These are phyloP conservation scores for Ormyrus rosae DNA, from an alignment of 2,888 invertebrate species.

Conservation along the genomic window DNA sequence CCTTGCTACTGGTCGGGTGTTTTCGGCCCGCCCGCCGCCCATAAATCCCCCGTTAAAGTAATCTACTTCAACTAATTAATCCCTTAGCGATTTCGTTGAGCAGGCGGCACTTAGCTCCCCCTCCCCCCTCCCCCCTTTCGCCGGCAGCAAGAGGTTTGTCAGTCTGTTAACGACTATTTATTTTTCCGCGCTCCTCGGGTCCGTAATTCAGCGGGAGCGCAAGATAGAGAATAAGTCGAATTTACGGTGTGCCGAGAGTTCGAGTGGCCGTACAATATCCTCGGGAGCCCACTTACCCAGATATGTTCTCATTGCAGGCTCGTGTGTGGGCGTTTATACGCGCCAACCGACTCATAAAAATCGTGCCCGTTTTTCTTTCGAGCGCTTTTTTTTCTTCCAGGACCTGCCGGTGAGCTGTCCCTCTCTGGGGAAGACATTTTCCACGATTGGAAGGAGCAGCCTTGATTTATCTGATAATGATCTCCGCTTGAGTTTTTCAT, in stretches of 20 bases:
- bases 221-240: constrained; percentile 69
- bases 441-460: constrained; percentile 59
- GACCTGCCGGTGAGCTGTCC: neutral
- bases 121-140: too few species aligned
- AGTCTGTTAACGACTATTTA: constrained; percentile 34
- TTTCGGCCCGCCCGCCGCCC: neutral
- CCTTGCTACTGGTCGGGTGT: neutral
- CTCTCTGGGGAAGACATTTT: constrained; percentile 62
- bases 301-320: constrained; percentile 59
- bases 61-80: constrained; percentile 49
- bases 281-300: constrained; percentile 72
- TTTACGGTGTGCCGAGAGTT: constrained; percentile 70
- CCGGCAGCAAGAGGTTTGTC: constrained; percentile 6
- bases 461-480: constrained; percentile 43
- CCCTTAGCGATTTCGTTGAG: constrained; percentile 31
- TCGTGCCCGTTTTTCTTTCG: neutral
- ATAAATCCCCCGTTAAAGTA: constrained; percentile 38
- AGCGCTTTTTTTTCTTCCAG: too few species aligned
- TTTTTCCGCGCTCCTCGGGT: constrained; percentile 10
- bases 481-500: neutral
- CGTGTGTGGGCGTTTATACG: neutral
- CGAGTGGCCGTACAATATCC: constrained; percentile 63
- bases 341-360: constrained; percentile 9
- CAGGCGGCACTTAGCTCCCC: neutral
- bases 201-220: neutral